These are phyloP conservation scores for Dasyornis broadbenti DNA, from an alignment of 2,113 vertebrate genomes.

Conservation along the genomic window DNA sequence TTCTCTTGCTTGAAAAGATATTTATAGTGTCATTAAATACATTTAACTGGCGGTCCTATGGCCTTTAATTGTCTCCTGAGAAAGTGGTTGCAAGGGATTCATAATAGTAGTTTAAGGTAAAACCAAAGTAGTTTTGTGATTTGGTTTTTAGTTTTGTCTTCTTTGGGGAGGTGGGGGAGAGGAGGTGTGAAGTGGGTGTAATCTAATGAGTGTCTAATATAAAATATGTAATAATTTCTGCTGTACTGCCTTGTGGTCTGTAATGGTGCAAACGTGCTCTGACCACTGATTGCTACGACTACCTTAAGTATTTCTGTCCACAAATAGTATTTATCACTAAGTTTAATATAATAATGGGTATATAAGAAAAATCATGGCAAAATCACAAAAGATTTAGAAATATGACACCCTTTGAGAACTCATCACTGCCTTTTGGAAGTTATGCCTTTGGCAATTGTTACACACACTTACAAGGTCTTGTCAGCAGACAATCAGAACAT, in stretches of 20 bases:
- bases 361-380: background rate
- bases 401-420: background rate
- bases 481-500: background rate
- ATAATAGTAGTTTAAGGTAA: background rate
- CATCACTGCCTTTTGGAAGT: background rate
- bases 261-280: background rate
- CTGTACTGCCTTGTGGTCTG: background rate
- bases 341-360: background rate
- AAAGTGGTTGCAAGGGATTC: background rate
- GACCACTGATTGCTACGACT: background rate
- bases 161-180: background rate
- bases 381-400: background rate
- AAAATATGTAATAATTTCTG: background rate
- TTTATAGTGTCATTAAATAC: background rate
- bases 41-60: background rate
- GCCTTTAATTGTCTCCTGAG: background rate
- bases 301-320: background rate
- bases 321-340: background rate
- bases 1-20: background rate
- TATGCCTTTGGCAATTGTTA: background rate
- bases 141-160: background rate
- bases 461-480: background rate
- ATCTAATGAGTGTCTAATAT: background rate
- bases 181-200: background rate
- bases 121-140: background rate